Evolutionary conservation across 2,797 vertebrate species (phyloP).

Genomic region (Phalloptychus januarius): DNA sequence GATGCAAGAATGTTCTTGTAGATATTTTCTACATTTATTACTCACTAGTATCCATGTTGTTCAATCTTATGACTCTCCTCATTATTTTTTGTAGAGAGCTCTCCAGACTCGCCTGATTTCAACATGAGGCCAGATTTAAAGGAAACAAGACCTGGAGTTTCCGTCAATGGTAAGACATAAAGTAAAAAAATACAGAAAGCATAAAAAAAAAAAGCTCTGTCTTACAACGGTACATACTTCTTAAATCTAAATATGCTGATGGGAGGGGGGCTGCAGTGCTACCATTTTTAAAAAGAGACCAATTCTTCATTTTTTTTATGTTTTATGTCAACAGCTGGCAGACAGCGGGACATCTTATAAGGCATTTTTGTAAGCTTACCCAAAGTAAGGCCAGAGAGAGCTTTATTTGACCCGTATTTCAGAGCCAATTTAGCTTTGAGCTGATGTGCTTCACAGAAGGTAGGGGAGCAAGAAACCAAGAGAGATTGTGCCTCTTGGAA

Average conservation of each 20-base stretch:
- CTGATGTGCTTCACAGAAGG: conserved; percentile 50
- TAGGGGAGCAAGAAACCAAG: conserved; percentile 61
- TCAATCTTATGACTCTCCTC: neutral
- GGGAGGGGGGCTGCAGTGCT: conserved; percentile 22
- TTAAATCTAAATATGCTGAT: conserved; percentile 31
- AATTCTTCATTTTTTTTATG: conserved; percentile 47
- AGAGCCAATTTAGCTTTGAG: conserved; percentile 68
- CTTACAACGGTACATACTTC: conserved; percentile 8
- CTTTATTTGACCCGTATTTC: conserved; percentile 61
- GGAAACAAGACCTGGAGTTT: conserved; percentile 62
- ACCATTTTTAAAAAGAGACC: conserved; percentile 21
- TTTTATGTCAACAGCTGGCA: conserved; percentile 62
- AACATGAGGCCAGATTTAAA: conserved; percentile 60
- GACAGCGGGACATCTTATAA: conserved; percentile 42
- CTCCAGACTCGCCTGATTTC: conserved; percentile 56
- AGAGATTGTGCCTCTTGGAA: conserved; percentile 60
- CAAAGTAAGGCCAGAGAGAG: conserved; percentile 46
- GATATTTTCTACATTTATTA: neutral
- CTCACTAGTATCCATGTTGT: no score
- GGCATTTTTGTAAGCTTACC: conserved; percentile 61
- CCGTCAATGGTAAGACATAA: conserved; percentile 65
- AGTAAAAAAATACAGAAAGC: conserved; percentile 8
- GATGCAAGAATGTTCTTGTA: neutral
- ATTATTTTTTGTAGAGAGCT: conserved; percentile 64
- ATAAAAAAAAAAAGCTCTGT: conserved; percentile 10